phyloP scores from a whole-genome alignment of 2,888 invertebrate species.

The Drosophila anomelani region DNA sequence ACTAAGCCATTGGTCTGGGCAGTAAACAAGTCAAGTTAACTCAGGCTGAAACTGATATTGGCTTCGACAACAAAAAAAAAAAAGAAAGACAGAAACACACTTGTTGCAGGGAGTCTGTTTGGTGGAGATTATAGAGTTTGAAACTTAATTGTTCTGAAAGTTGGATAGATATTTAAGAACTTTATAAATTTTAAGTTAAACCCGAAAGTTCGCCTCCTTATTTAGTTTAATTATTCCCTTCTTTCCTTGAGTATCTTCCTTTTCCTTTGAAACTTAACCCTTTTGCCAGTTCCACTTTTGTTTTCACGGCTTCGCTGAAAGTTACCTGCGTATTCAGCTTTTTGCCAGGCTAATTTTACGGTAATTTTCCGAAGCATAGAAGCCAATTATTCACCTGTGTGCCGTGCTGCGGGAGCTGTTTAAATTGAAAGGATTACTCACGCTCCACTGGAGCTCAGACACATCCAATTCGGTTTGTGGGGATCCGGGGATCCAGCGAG shows the following conservation, averaged over 20 bases:
- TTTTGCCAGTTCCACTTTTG: slow-evolving; percentile 7
- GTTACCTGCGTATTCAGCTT: slow-evolving; percentile 22
- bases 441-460: slow-evolving; percentile 65
- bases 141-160: not conserved
- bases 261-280: slow-evolving; percentile 12
- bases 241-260: not conserved
- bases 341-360: slow-evolving; percentile 75
- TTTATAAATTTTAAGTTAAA: not conserved
- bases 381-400: slow-evolving; percentile 77
- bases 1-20: slow-evolving; percentile 41
- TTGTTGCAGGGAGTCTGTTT: slow-evolving; percentile 21
- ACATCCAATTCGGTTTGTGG: slow-evolving; percentile 28
- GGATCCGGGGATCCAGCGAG: not conserved
- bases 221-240: not conserved
- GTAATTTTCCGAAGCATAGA: slow-evolving; percentile 75
- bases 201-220: not conserved
- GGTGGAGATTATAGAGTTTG: not conserved
- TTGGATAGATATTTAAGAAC: not conserved
- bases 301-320: slow-evolving; percentile 1
- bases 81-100: slow-evolving; percentile 3
- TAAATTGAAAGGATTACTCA: slow-evolving; percentile 78
- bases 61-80: slow-evolving; percentile 1
- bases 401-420: slow-evolving; percentile 62
- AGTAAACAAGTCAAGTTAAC: slow-evolving; percentile 62
- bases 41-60: slow-evolving; percentile 53